phyloP scores from a whole-genome alignment of 2,797 vertebrate species.

The Bovichtus variegatus region DNA sequence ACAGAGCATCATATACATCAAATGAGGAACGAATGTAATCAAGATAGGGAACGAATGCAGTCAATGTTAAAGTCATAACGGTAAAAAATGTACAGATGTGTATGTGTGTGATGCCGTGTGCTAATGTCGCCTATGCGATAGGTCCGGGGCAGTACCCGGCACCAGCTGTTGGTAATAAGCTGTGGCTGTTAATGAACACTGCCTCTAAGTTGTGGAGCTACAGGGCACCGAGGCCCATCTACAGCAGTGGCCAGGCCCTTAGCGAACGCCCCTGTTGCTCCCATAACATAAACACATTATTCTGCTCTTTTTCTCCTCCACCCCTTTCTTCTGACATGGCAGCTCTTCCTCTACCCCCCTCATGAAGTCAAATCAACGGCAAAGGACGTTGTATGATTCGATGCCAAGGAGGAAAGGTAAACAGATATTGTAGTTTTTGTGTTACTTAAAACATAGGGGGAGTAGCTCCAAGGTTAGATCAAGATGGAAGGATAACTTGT shows the following conservation, averaged over 20 bases:
- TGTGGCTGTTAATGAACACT: constrained; percentile 58
- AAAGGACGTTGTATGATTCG: constrained; percentile 18
- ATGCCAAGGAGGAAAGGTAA: constrained; percentile 3
- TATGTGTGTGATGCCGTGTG: constrained; percentile 29
- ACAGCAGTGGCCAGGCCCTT: constrained; percentile 37
- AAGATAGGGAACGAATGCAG: constrained; percentile 6
- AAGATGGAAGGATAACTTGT: background rate
- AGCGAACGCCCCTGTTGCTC: constrained; percentile 61
- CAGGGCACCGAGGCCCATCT: constrained; percentile 49
- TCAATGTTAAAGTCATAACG: constrained; percentile 29
- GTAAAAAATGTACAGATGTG: constrained; percentile 9
- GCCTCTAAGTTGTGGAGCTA: constrained; percentile 52
- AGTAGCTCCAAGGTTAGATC: constrained; percentile 15
- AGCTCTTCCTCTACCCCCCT: constrained; percentile 32
- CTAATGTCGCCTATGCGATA: constrained; percentile 43
- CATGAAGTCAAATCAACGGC: constrained; percentile 43
- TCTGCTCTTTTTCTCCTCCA: constrained; percentile 12
- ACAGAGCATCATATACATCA: background rate
- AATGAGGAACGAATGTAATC: constrained; percentile 1
- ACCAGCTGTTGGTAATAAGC: constrained; percentile 73
- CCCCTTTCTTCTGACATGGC: background rate
- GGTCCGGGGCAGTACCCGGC: constrained; percentile 54
- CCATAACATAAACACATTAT: constrained; percentile 55
- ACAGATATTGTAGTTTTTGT: background rate
- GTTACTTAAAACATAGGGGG: background rate